Evolutionary conservation across 2,888 invertebrate genomes (phyloP).

Genomic region (Dastarcus helophoroides): DNA sequence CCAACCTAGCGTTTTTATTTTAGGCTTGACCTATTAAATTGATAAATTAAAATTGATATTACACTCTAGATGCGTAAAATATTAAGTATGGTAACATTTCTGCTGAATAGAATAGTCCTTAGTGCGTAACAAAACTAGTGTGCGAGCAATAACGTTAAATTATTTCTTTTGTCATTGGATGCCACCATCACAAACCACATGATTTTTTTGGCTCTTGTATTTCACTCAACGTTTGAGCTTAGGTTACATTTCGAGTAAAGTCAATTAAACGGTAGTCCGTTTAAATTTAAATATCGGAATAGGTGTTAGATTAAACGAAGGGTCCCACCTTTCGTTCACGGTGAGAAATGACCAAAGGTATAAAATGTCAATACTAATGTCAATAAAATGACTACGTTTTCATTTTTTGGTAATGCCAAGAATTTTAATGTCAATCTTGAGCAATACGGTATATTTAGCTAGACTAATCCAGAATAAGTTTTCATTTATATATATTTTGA

Average conservation of each 20-base stretch:
- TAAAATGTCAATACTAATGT: slow-evolving; percentile 39
- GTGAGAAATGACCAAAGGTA: slow-evolving; percentile 37
- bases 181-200: too few relatives aligned
- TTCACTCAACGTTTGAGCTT: too few relatives aligned
- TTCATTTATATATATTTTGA: slow-evolving; percentile 37
- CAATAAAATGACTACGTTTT: slow-evolving; percentile 34
- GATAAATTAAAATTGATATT: too few relatives aligned
- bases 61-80: too few relatives aligned
- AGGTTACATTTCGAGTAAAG: slow-evolving; percentile 6
- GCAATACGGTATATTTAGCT: slow-evolving; percentile 40
- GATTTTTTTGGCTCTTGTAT: too few relatives aligned
- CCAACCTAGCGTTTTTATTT: too few relatives aligned
- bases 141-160: too few relatives aligned
- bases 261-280: slow-evolving; percentile 17
- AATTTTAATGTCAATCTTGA: slow-evolving; percentile 40
- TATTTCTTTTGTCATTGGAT: too few relatives aligned
- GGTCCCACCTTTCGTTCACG: slow-evolving; percentile 35
- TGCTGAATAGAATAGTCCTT: too few relatives aligned
- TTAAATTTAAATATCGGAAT: slow-evolving; percentile 27
- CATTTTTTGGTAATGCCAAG: slow-evolving; percentile 27
- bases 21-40: too few relatives aligned
- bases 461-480: slow-evolving; percentile 32
- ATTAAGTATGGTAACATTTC: too few relatives aligned
- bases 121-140: too few relatives aligned
- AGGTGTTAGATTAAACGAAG: slow-evolving; percentile 15